Base-by-base conservation (phyloP, 2,888 invertebrate species). In the Ophion slaviceki region DNA sequence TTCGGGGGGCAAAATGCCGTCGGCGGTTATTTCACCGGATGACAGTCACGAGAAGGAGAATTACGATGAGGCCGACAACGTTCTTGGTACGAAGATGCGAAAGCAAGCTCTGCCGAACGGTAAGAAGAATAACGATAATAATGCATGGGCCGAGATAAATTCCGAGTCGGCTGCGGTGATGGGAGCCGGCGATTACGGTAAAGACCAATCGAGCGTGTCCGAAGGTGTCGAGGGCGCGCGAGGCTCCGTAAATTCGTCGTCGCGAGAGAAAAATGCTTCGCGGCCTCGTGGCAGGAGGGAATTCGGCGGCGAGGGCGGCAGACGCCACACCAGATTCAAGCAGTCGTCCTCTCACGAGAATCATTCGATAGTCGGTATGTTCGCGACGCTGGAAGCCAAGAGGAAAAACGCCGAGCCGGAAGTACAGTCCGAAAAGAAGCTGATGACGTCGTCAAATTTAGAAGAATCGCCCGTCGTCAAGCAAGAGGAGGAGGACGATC, bases 401-500 rank as follows among this genome's bases (percentile, higher is more conserved):
- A 64, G 74, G 10, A 78, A 75, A 36, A 81, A 72, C 32, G 68
- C 32, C 0, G 66, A 72, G 24, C 32, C n/a, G 0, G 53, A 67
- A 11, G 62, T 53, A 24, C 20, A 40, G 64, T 11, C 32, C 5
- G 77, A 28, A 45, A 57, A 78, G n/a, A 78, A 81, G 28, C 14
- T 71, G 67, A 72, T 64, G 11, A 61, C 47, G 36, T 64, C 40
- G 32, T 72, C 83, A 40, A 64, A 47, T 45, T 71, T 82, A 79
- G 87, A 85, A 82, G 89, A 80, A 17, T 47, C 62, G 24, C 83
- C 85, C 72, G 70, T 85, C 40, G 87, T 86, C 89, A 93, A 90
- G 83, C 5, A 53, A 53, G 53, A 53, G 14, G 53, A 3, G 53
- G 93, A 94, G 91, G 93, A 94, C 76, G 79, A 78, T 61, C 79